Conservation (phyloP, 2,113 vertebrate species). For the Lagopus leucura region DNA sequence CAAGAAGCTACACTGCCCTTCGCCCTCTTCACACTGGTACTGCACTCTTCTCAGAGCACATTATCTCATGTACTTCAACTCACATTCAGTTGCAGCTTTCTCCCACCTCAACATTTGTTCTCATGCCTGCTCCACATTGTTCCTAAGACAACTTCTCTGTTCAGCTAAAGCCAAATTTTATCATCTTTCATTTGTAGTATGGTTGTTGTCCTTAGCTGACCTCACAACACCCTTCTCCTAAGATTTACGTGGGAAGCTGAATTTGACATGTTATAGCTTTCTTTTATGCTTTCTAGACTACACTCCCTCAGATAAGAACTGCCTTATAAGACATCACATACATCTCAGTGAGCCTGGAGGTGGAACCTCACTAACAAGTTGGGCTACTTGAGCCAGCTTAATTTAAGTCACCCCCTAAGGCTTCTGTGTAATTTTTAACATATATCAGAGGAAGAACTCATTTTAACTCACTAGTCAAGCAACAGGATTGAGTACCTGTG, state of each 20-base stretch:
- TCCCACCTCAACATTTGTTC: neutral
- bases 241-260: neutral
- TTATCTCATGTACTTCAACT: neutral
- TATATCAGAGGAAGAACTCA: neutral
- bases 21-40: neutral
- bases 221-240: neutral
- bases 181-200: neutral
- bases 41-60: neutral
- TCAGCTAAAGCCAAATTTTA: neutral
- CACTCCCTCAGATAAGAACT: neutral
- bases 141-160: neutral
- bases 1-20: neutral
- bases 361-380: neutral
- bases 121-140: neutral
- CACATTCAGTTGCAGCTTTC: neutral
- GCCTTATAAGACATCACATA: neutral
- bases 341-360: neutral
- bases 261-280: neutral
- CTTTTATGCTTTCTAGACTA: neutral
- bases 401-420: neutral
- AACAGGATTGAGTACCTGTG: neutral
- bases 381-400: neutral
- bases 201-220: neutral
- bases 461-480: neutral
- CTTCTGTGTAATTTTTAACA: neutral